phyloP scores from a whole-genome alignment of 2,797 vertebrate species.

The Naso thynnoides region DNA sequence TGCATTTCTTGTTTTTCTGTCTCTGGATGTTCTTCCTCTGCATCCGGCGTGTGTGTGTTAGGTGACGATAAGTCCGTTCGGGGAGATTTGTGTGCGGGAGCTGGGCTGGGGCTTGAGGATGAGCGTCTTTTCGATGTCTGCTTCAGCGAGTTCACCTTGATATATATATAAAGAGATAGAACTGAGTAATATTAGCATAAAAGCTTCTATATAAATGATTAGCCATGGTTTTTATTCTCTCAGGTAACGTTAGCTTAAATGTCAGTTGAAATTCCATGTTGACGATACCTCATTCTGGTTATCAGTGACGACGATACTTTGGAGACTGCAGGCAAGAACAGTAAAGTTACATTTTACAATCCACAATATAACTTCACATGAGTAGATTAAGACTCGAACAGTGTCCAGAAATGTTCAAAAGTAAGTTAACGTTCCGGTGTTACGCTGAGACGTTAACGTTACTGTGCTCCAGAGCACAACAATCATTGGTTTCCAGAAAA shows the following conservation, averaged over 20 bases:
- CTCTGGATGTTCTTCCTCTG: slow-evolving; percentile 31
- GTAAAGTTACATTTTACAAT: too few species aligned
- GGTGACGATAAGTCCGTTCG: slow-evolving; percentile 50
- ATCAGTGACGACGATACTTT: slow-evolving; percentile 12
- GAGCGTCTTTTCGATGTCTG: slow-evolving; percentile 68
- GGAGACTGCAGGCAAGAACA: slow-evolving; percentile 43
- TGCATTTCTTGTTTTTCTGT: slow-evolving; percentile 21
- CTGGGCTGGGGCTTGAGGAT: slow-evolving; percentile 47
- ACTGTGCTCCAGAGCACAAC: background rate
- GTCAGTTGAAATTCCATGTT: slow-evolving; percentile 9
- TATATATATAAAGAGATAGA: background rate
- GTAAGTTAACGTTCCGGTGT: too few species aligned
- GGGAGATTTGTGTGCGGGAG: slow-evolving; percentile 74
- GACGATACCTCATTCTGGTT: slow-evolving; percentile 62
- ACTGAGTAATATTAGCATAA: too few species aligned
- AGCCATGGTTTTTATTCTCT: too few species aligned
- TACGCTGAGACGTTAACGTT: background rate
- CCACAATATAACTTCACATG: too few species aligned
- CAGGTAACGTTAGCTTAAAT: background rate
- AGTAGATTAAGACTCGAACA: too few species aligned
- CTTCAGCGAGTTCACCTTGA: slow-evolving; percentile 46
- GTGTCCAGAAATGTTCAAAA: too few species aligned
- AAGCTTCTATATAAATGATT: too few species aligned
- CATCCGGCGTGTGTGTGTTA: slow-evolving; percentile 5
- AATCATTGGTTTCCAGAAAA: background rate